Percentiles rank a stretch among this genome's conserved stretches.
phyloP scores from a whole-genome alignment of 2,888 invertebrate species.

The Congeria kusceri region DNA sequence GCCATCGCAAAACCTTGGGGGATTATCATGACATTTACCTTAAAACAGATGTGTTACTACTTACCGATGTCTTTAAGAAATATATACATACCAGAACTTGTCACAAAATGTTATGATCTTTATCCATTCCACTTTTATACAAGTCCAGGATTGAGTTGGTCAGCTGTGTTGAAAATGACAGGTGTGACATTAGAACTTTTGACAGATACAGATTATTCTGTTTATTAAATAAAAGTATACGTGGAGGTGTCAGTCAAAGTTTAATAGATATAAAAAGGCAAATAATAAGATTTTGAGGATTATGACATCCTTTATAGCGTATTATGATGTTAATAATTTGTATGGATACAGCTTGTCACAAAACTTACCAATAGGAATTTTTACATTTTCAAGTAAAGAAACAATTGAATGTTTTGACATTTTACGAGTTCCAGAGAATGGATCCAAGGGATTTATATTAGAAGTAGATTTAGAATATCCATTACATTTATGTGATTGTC shows the following conservation, averaged over 20 bases:
- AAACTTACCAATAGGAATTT: conserved; percentile 70
- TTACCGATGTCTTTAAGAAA: conserved; percentile 49
- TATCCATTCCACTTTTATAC: conserved; percentile 76
- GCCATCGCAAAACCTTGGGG: conserved; percentile 27
- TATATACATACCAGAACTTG: conserved; percentile 25
- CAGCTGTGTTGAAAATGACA: conserved; percentile 46
- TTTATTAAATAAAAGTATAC: conserved; percentile 56
- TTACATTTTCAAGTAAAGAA: conserved; percentile 63
- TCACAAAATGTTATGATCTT: conserved; percentile 67
- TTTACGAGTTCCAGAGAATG: conserved; percentile 22
- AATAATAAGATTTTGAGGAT: conserved; percentile 54
- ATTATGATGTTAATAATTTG: conserved; percentile 24
- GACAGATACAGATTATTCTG: conserved; percentile 40
- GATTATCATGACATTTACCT: conserved; percentile 52
- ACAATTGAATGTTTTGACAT: conserved; percentile 43
- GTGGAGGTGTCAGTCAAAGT: conserved; percentile 50
- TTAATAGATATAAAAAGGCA: conserved; percentile 34
- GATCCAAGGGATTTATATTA: conserved; percentile 79
- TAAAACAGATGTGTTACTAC: conserved; percentile 50
- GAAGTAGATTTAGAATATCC: conserved; percentile 86
- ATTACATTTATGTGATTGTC: conserved; percentile 80
- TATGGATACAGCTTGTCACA: conserved; percentile 68
- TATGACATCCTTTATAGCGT: neutral
- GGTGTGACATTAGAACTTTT: conserved; percentile 43
- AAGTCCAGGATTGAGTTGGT: conserved; percentile 72